Evolutionary conservation across 35 echinoderm and acorn worm genomes (phyloP).

Genomic region (Amphiura filiformis): DNA sequence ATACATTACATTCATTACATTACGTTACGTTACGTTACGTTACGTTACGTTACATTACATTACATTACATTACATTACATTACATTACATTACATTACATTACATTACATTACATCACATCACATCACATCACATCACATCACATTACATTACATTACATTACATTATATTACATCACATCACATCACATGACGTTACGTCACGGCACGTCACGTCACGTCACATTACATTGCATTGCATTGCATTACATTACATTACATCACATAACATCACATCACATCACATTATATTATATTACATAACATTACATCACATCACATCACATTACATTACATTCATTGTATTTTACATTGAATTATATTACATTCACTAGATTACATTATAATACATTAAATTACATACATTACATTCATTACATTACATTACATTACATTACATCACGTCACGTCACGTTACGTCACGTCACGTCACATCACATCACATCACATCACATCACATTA

Average conservation of each 20-base stretch:
- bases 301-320: neutral
- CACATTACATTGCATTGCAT: neutral
- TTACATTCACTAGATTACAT: neutral
- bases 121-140: neutral
- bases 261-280: too few species aligned
- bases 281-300: neutral
- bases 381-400: neutral
- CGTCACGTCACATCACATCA: neutral
- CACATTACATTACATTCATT: neutral
- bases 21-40: neutral
- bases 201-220: neutral
- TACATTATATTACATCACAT: neutral
- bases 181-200: neutral
- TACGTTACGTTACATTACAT: neutral
- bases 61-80: neutral
- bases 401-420: neutral
- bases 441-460: neutral
- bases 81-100: neutral
- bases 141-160: neutral
- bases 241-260: too few species aligned
- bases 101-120: neutral
- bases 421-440: conserved; percentile 5
- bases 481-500: too few species aligned
- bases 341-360: neutral
- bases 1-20: neutral